Base-by-base conservation (phyloP, 2,888 invertebrate genomes). In the Villa cingulata region DNA sequence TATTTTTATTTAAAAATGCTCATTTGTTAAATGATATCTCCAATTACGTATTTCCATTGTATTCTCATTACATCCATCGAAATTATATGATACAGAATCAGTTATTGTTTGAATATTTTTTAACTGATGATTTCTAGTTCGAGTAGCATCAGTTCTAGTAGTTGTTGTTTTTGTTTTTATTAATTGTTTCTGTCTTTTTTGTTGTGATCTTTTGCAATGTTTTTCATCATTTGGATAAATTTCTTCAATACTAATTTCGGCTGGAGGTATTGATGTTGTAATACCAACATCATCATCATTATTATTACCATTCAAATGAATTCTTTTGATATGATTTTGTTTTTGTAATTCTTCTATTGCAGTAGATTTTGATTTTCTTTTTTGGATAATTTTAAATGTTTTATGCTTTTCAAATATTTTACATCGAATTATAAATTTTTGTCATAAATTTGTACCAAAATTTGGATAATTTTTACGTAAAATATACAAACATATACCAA, bases 1-100 rank as follows among this genome's bases (percentile, higher is more conserved):
- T 23, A 6, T 23, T 23, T 23, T 23, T 20, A 17, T 14, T 57
- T 59, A 68, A 50, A 70, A 60, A 54, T 66, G 64, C 55, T 68
- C 64, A 61, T 65, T 67, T 50, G 70, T 69, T 50, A 70, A 57
- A 55, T 70, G 69, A 58, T 70, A 69, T 55, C 66, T 62, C 70
- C 70, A 70, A 60, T 70, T 68, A 57, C 62, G 65, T 57, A 68
- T 57, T 58, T 62, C 65, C 57, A 62, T 48, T 54, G 16, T 16
- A 36, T 16, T 36, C 16, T 3, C 6, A 36, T 34, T 34, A 15
- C 38, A 37, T n/a, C 42, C 37, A n/a, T 47, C 38, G 20, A 49
- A 49, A 39, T 41, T 37, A 10, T 37, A 42, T 6, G 53, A 51
- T 6, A 48, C 50, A 16, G 50, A 48, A 46, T 55, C 52, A 9